Evolutionary conservation across 2,797 vertebrate genomes (phyloP), one percentile per base, ranked within the genome.

Genomic region (Carapus acus): DNA sequence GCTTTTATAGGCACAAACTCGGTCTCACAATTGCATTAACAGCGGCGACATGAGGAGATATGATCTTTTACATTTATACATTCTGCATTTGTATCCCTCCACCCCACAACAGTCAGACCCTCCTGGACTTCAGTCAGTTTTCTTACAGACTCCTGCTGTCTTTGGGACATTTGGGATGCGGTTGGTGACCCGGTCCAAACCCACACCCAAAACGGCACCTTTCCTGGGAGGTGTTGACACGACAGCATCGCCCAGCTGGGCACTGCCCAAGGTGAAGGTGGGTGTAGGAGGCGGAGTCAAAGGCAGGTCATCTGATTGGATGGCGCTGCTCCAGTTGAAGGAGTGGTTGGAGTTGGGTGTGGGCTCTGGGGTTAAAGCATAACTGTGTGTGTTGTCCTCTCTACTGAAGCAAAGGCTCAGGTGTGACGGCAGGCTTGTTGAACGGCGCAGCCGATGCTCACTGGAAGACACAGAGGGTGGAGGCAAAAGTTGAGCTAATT

Each of bases 251-350:
- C 4, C 58, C 22, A 49, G 41, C 19, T n/a, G n/a, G n/a, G n/a
- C n/a, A n/a, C n/a, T n/a, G n/a, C n/a, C 53, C n/a, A 23, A 9
- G 18, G 19, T 23, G 31, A n/a, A n/a, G 27, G 55, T 56, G 18
- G 73, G 71, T 1, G 75, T 76, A 1, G 54, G 45, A 1, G 77
- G 75, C 0, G 69, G 76, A 43, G 75, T 79, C 29, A 69, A 42
- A 2, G 55, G 49, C 23, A 47, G 14, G 46, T 43, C 33, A 9
- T 53, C 19, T 1, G 7, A 20, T 17, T 39, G 23, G 24, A 27
- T 9, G 24, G 24, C 24, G 3, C 20, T 7, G 19, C 15, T 24
- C 63, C 54, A 62, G 37, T n/a, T 46, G 41, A 62, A 55, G 47
- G 34, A 21, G 2, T 38, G 1, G 15, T 18, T 41, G 38, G 56